A percentile compares a stretch with the other conserved stretches of the same genome.
These are phyloP conservation scores for Melanotaenia maccullochi DNA, from an alignment of 2,797 vertebrate genomes.

Conservation along the genomic window DNA sequence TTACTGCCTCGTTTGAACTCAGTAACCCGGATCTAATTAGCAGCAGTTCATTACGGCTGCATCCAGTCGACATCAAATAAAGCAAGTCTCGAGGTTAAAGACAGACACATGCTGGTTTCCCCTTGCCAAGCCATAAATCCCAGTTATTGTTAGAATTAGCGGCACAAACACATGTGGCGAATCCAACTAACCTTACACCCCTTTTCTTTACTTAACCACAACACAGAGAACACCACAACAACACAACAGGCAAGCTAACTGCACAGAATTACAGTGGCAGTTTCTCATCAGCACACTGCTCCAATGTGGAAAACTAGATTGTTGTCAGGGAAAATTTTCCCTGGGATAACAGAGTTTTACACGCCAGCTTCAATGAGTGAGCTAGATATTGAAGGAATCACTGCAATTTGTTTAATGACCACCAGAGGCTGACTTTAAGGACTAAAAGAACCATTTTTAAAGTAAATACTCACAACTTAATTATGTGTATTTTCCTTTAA, in stretches of 20 bases:
- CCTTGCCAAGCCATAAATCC: constrained; percentile 26
- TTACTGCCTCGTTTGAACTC: constrained; percentile 60
- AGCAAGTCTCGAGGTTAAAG: constrained; percentile 20
- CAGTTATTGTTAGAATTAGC: constrained; percentile 34
- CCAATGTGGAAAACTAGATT: constrained; percentile 11
- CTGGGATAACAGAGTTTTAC: not conserved
- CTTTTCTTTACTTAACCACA: constrained; percentile 44
- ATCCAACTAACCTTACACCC: constrained; percentile 23
- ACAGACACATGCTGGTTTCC: constrained; percentile 45
- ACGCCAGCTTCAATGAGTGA: not conserved
- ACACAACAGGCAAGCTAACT: constrained; percentile 37
- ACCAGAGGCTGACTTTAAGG: constrained; percentile 13
- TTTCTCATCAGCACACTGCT: not conserved
- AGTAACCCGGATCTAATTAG: constrained; percentile 52
- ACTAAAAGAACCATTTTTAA: not conserved
- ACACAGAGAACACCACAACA: constrained; percentile 32
- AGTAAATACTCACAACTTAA: not conserved
- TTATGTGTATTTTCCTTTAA: not conserved
- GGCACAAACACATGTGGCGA: constrained; percentile 38
- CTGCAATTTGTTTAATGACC: not conserved
- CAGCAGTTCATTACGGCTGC: constrained; percentile 43
- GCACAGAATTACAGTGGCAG: constrained; percentile 29
- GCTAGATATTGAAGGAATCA: not conserved
- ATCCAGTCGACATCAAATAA: constrained; percentile 55
- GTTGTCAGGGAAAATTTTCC: constrained; percentile 10